phyloP scores from a whole-genome alignment of 2,113 vertebrate genomes.

The Colaptes auratus region DNA sequence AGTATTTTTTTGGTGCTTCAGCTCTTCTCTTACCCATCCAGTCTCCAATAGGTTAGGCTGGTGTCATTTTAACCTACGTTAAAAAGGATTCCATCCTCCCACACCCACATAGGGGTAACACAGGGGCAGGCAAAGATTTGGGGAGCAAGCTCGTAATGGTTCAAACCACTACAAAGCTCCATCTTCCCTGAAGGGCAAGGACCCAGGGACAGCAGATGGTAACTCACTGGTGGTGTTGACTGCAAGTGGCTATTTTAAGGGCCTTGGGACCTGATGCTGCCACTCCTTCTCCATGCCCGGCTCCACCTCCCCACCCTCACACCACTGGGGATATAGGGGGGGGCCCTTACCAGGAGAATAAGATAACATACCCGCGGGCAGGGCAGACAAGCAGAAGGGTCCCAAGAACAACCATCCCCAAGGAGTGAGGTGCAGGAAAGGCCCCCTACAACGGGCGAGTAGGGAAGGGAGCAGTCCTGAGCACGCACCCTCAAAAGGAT shows the following conservation, averaged over 20 bases:
- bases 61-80: not conserved
- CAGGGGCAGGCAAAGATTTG: not conserved
- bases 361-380: not conserved
- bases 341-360: not conserved
- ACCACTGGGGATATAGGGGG: not conserved
- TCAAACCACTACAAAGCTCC: too few species aligned
- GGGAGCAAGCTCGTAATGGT: not conserved
- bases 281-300: not conserved
- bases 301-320: constrained; percentile 33
- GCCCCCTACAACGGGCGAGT: not conserved
- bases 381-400: not conserved
- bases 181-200: not conserved
- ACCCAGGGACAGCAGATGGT: not conserved
- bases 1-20: not conserved
- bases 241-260: constrained; percentile 69
- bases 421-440: not conserved
- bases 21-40: not conserved
- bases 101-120: not conserved
- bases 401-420: not conserved
- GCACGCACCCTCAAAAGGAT: not conserved
- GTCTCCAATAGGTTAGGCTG: rapidly evolving
- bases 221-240: not conserved
- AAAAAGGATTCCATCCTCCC: not conserved
- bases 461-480: not conserved
- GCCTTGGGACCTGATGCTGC: not conserved